These are phyloP conservation scores for Siphamia tubifer DNA, from an alignment of 2,113 vertebrate genomes.

Conservation along the genomic window DNA sequence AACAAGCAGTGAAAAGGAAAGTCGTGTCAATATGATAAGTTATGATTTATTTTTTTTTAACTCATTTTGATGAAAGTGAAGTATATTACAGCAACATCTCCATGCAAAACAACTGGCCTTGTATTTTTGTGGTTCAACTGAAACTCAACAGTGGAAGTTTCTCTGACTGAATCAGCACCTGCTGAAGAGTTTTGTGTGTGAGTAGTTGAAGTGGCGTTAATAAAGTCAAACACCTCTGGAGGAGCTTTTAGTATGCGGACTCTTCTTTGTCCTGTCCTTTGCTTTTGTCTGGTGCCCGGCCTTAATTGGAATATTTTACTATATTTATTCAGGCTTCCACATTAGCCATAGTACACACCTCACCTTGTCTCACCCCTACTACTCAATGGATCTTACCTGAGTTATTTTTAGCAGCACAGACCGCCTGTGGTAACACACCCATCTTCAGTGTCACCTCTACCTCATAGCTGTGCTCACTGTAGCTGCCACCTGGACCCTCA, in stretches of 20 bases:
- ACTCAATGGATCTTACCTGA: not conserved
- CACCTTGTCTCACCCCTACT: not conserved
- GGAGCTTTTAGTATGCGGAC: not conserved
- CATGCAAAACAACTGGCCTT: not conserved
- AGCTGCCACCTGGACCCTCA: slow-evolving; percentile 30
- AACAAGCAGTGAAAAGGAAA: too few species aligned
- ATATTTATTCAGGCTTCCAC: not conserved
- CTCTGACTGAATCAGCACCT: not conserved
- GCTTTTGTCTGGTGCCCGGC: not conserved
- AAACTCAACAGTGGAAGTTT: not conserved
- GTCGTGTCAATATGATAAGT: not conserved
- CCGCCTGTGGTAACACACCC: slow-evolving; percentile 16
- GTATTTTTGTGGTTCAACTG: not conserved
- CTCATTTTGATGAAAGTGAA: too few species aligned
- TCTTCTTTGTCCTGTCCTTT: not conserved
- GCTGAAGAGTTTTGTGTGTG: not conserved
- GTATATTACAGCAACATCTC: not conserved
- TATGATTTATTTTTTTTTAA: not conserved
- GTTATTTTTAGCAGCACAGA: slow-evolving; percentile 80
- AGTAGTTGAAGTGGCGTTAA: not conserved
- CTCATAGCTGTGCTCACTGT: slow-evolving; percentile 8
- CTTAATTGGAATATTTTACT: slow-evolving; percentile 2
- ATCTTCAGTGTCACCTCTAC: slow-evolving; percentile 32
- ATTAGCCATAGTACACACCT: not conserved
- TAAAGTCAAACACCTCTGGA: not conserved